A percentile compares a stretch with the other conserved stretches of the same genome.
These are phyloP conservation scores for Blomia tropicalis DNA, from an alignment of 2,888 invertebrate genomes.

Conservation along the genomic window DNA sequence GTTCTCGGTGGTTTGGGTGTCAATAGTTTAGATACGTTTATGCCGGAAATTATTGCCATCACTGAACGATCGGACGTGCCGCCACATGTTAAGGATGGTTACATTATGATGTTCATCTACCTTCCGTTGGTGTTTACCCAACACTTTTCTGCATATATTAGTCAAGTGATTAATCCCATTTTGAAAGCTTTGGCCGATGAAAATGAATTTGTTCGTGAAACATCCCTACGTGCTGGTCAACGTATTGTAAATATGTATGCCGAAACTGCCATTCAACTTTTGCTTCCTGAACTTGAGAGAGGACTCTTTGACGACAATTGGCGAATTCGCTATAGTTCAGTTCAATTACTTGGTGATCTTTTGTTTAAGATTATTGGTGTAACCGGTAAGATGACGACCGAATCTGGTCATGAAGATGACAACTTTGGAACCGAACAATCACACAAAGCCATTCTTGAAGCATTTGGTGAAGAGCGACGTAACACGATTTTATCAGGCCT, in stretches of 20 bases:
- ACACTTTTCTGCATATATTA: conserved; percentile 86
- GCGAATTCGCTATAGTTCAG: conserved; percentile 81
- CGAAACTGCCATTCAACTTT: conserved; percentile 74
- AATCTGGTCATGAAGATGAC: conserved; percentile 93
- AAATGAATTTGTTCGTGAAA: conserved; percentile 94
- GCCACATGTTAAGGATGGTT: conserved; percentile 95
- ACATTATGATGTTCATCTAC: conserved; percentile 99
- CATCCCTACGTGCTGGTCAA: conserved; percentile 88
- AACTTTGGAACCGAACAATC: conserved; percentile 96
- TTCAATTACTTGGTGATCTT: conserved; percentile 84
- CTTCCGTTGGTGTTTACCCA: conserved; percentile 91
- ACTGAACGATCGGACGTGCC: conserved; percentile 82
- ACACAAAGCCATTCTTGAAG: conserved; percentile 66
- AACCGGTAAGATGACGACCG: conserved; percentile 96
- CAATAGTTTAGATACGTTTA: conserved; percentile 81
- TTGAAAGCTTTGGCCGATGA: conserved; percentile 92
- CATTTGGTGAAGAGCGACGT: conserved; percentile 70
- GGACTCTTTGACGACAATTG: conserved; percentile 97
- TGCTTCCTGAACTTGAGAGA: conserved; percentile 79
- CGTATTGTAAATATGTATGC: conserved; percentile 90
- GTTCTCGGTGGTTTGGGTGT: conserved; percentile 90
- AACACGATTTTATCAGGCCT: conserved; percentile 82
- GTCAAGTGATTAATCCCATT: conserved; percentile 90
- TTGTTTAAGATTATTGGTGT: conserved; percentile 92
- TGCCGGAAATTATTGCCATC: conserved; percentile 90